Evolutionary conservation across 2,888 invertebrate genomes (phyloP), one percentile per base, ranked within the genome.

Genomic region (Acanthosepion pharaonis): DNA sequence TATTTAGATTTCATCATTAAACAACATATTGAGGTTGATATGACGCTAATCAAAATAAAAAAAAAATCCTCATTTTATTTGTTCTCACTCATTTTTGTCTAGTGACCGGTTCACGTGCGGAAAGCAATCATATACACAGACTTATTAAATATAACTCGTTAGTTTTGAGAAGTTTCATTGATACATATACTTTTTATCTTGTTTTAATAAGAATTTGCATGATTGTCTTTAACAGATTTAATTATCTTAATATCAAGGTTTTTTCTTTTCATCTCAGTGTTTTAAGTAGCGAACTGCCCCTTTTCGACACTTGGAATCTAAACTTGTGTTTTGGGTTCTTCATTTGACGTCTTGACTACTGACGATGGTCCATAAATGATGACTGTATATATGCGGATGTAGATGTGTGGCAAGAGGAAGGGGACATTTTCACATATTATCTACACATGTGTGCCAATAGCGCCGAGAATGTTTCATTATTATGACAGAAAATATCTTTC

Each of bases 401-500:
- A 11, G n/a, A 78, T 78, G n/a, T 33, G 78, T 78, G n/a, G 2
- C n/a, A n/a, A 15, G 11, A 18, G n/a, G n/a, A 78, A n/a, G 5
- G 15, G 5, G 0, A n/a, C n/a, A 78, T 78, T n/a, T n/a, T 15
- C 23, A n/a, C 33, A n/a, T 78, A 33, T n/a, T 78, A 78, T 78
- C 15, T n/a, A 33, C n/a, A 78, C 78, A 78, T 78, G 78, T 78
- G n/a, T n/a, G n/a, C 78, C 1, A 78, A n/a, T n/a, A 78, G 9
- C 59, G 59, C 5, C 20, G 59, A 78, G n/a, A 78, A 78, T 78
- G 78, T 78, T 78, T 23, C 59, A 59, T 59, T 78, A 78, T 78
- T 78, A 78, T 78, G 78, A n/a, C n/a, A 78, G 78, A n/a, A 78
- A 78, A 78, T 78, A 78, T 78, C 78, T 78, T 78, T n/a, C 78